Conservation (phyloP, 2,888 invertebrate genomes). For the Volucella inanis region DNA sequence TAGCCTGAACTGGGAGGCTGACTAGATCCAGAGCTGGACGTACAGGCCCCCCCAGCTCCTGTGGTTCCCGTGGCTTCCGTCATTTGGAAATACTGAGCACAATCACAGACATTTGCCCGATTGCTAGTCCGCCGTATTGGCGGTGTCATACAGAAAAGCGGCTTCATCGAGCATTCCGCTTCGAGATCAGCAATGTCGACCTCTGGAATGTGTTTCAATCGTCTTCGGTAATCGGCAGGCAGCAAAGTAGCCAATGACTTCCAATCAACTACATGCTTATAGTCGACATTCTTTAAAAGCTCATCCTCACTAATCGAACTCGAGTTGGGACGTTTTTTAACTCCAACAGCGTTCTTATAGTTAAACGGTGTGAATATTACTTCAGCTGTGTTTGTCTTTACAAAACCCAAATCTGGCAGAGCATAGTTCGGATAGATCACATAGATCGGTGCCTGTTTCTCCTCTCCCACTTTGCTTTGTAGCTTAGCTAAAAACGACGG, state of each 20-base stretch:
- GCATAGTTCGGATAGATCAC: slow-evolving; percentile 96
- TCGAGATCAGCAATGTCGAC: slow-evolving; percentile 84
- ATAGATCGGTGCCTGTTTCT: slow-evolving; percentile 90
- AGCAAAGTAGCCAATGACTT: slow-evolving; percentile 94
- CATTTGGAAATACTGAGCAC: slow-evolving; percentile 81
- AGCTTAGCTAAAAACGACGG: slow-evolving; percentile 89
- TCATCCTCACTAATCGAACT: slow-evolving; percentile 89
- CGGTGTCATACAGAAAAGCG: slow-evolving; percentile 85
- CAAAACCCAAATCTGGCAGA: slow-evolving; percentile 93
- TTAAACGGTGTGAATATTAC: slow-evolving; percentile 87
- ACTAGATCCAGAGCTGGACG: slow-evolving; percentile 84
- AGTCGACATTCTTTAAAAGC: slow-evolving; percentile 90
- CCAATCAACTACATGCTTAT: slow-evolving; percentile 95
- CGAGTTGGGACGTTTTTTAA: slow-evolving; percentile 78
- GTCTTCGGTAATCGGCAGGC: slow-evolving; percentile 91
- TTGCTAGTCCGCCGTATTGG: slow-evolving; percentile 86
- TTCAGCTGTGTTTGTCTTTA: slow-evolving; percentile 85
- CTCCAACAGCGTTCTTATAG: slow-evolving; percentile 85
- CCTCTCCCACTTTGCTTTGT: slow-evolving; percentile 85
- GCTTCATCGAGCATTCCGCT: slow-evolving; percentile 84
- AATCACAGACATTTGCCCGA: slow-evolving; percentile 84
- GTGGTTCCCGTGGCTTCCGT: slow-evolving; percentile 65
- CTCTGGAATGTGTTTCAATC: slow-evolving; percentile 91
- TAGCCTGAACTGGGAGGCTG: slow-evolving; percentile 94
- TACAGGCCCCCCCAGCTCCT: slow-evolving; percentile 66